Evolutionary conservation across 2,888 invertebrate genomes (phyloP).

Genomic region (Ephialtes manifestator): DNA sequence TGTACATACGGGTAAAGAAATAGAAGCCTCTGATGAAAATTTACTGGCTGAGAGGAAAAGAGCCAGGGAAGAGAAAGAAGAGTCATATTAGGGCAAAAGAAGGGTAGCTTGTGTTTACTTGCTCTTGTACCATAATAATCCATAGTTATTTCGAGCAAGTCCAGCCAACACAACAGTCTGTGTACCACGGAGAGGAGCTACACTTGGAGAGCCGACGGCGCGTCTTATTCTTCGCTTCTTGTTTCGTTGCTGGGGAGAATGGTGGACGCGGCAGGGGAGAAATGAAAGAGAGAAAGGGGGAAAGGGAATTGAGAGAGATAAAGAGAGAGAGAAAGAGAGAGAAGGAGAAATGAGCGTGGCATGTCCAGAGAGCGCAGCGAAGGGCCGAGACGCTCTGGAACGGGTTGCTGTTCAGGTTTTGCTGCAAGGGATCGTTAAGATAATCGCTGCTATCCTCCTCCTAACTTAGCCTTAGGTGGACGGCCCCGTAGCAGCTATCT

Average conservation of each 20-base stretch:
- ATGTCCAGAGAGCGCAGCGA: slow-evolving; percentile 62
- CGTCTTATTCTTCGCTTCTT: slow-evolving; percentile 35
- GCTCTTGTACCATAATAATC: slow-evolving; percentile 40
- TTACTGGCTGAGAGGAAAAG: neutral
- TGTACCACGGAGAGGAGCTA: neutral
- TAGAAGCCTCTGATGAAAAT: neutral
- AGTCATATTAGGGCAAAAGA: slow-evolving; percentile 46
- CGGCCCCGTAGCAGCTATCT: slow-evolving; percentile 63
- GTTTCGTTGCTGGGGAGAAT: slow-evolving; percentile 50
- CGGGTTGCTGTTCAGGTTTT: slow-evolving; percentile 86
- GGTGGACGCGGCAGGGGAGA: slow-evolving; percentile 38
- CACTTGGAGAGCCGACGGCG: neutral
- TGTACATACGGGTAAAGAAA: slow-evolving; percentile 9
- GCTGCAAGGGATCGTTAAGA: slow-evolving; percentile 85
- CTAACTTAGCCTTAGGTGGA: slow-evolving; percentile 83
- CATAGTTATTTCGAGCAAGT: slow-evolving; percentile 53
- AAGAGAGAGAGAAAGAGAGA: neutral
- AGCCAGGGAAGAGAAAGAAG: neutral
- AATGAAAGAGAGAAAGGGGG: slow-evolving; percentile 40
- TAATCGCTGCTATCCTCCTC: slow-evolving; percentile 85
- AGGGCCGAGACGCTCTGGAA: slow-evolving; percentile 73
- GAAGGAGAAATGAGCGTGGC: slow-evolving; percentile 41
- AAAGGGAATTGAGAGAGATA: slow-evolving; percentile 39
- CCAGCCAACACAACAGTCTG: slow-evolving; percentile 8
- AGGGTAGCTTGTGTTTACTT: slow-evolving; percentile 21